Conservation (phyloP, 2,113 vertebrate genomes). For the Zosterops pallidus region DNA sequence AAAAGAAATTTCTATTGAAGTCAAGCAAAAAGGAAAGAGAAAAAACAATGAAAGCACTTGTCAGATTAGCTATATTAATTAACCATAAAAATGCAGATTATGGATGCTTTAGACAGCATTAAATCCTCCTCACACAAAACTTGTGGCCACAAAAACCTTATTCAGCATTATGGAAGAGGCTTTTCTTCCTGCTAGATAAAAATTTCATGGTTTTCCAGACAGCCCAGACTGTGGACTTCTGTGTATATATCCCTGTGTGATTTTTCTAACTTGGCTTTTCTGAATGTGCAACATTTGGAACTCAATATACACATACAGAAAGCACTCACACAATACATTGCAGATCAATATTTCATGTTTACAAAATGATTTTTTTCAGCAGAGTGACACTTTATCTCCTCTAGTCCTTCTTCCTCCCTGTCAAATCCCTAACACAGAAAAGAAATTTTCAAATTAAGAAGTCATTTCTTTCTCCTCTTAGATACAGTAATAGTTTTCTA, state of each 20-base stretch:
- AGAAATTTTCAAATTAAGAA: conserved; percentile 58
- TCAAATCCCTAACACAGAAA: conserved; percentile 40
- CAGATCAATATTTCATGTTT: conserved; percentile 68
- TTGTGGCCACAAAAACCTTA: background rate
- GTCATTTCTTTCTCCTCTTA: conserved; percentile 48
- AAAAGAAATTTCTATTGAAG: background rate
- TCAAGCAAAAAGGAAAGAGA: background rate
- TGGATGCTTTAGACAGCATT: background rate
- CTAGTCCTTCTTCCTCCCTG: conserved; percentile 22
- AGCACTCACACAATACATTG: background rate
- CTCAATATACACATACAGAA: conserved; percentile 12
- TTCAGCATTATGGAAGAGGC: background rate
- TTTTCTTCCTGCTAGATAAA: conserved; percentile 18
- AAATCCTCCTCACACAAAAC: background rate
- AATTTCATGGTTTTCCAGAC: background rate
- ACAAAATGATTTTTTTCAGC: conserved; percentile 31
- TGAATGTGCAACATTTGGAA: conserved; percentile 15
- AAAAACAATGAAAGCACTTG: background rate
- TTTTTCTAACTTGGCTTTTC: conserved; percentile 54
- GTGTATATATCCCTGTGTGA: background rate
- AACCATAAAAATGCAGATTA: conserved; percentile 47
- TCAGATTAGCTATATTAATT: conserved; percentile 40
- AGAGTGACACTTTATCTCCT: conserved; percentile 19
- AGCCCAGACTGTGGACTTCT: background rate
- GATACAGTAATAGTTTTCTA: conserved; percentile 23